Base-by-base conservation (phyloP, 2,797 vertebrate genomes). In the Enteromius unitaeniatus region DNA sequence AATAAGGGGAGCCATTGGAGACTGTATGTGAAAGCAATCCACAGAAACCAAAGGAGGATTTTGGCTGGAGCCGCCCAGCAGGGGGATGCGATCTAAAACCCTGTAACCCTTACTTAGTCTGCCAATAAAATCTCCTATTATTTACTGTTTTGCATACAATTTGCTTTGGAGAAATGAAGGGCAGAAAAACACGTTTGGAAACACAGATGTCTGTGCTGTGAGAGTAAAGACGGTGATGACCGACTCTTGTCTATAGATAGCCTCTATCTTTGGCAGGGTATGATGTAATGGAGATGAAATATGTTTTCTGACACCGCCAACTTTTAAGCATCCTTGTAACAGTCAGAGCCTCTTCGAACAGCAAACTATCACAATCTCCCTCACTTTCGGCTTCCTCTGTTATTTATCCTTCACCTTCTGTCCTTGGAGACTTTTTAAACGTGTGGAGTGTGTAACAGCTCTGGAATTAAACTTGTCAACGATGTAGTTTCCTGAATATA, bases 231-330 rank as follows among this genome's bases (percentile, higher is more conserved):
- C 15, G 62, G n/a, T 55, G 69, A 82, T 81, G 81, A 62, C 62
- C 78, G 40, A 68, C 58, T 60, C 28, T 74, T 40, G n/a, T 55
- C 26, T 76, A 83, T 73, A 80, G 65, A 72, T 58, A 60, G 37
- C 47, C 17, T 26, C 51, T 80, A 21, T 80, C 78, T 72, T 60
- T 47, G 53, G 37, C 2, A 7, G 31, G 73, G 81, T 42, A 85
- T 88, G 87, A 88, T 88, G 87, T 87, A 88, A 88, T 76, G 58
- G 26, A 78, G 83, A 76, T 88, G 85, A 88, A 88, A 87, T 88
- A 80, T 83, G 72, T 81, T 83, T 79, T 86, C 51, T 53, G 65
- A 83, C 68, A 26, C 60, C 42, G 42, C 21, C 77, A 83, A 69
- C 82, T 60, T 81, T 87, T 74, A 47, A 84, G 58, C 19, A 84